Conservation (phyloP, 2,797 vertebrate genomes). For the Chrosomus eos region DNA sequence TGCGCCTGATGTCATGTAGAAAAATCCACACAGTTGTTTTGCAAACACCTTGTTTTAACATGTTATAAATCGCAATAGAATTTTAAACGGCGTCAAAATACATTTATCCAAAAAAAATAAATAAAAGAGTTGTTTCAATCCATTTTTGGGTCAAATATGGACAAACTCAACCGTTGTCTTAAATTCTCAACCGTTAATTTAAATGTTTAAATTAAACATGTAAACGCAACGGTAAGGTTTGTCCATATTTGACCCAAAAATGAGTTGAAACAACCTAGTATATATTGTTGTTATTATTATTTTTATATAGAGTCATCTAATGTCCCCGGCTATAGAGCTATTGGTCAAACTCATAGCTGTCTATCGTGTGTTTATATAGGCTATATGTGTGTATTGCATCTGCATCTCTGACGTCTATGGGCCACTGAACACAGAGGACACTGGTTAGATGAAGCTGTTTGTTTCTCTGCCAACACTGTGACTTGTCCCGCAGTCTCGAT, state of each 20-base stretch:
- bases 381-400: background rate
- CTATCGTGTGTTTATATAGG: background rate
- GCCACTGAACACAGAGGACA: constrained; percentile 51
- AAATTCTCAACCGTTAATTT: too few species aligned
- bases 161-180: too few species aligned
- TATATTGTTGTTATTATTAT: too few species aligned
- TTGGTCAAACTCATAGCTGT: background rate
- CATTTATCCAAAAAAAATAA: background rate
- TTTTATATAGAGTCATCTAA: too few species aligned
- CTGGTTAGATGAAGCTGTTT: constrained; percentile 27
- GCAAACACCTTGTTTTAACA: background rate
- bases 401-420: background rate
- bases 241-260: too few species aligned
- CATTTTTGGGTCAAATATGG: too few species aligned
- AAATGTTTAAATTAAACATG: too few species aligned
- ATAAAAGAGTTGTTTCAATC: too few species aligned
- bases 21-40: background rate
- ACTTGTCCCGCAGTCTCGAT: constrained; percentile 34
- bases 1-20: background rate
- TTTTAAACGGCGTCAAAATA: background rate
- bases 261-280: too few species aligned
- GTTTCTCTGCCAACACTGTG: constrained; percentile 43
- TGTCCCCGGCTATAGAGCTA: background rate
- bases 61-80: background rate
- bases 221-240: too few species aligned